Evolutionary conservation across 2,888 invertebrate species (phyloP).

Genomic region (Stegophylla sp.): DNA sequence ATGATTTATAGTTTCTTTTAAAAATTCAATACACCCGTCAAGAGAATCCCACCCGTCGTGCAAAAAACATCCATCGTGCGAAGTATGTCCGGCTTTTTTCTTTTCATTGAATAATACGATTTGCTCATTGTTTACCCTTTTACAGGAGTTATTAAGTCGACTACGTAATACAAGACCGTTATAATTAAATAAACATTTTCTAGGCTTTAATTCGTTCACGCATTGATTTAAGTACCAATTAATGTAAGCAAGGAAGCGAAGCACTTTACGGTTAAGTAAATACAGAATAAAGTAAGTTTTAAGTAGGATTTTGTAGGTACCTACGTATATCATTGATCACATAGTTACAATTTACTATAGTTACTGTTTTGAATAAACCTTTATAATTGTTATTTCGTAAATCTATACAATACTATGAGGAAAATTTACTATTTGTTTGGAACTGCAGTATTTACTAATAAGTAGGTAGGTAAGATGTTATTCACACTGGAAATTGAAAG

Average conservation of each 20-base stretch:
- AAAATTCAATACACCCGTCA: no score
- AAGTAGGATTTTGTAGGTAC: background rate
- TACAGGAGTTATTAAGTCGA: background rate
- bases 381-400: background rate
- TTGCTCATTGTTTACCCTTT: background rate
- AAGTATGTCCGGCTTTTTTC: no score
- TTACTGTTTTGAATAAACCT: background rate
- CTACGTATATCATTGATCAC: background rate
- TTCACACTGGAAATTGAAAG: no score
- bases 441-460: no score
- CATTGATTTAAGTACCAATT: slow-evolving; percentile 30
- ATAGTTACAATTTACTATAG: no score
- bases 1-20: no score
- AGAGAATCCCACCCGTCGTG: no score
- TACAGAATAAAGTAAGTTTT: background rate
- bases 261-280: slow-evolving; percentile 43
- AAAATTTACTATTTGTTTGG: no score
- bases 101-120: no score
- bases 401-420: no score
- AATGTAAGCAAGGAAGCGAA: slow-evolving; percentile 20
- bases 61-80: no score
- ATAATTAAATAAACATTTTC: slow-evolving; percentile 39
- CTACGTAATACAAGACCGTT: slow-evolving; percentile 11
- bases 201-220: slow-evolving; percentile 7
- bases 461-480: no score